Conservation (phyloP, 2,113 vertebrate genomes). For the Benitochromis conjunctus region DNA sequence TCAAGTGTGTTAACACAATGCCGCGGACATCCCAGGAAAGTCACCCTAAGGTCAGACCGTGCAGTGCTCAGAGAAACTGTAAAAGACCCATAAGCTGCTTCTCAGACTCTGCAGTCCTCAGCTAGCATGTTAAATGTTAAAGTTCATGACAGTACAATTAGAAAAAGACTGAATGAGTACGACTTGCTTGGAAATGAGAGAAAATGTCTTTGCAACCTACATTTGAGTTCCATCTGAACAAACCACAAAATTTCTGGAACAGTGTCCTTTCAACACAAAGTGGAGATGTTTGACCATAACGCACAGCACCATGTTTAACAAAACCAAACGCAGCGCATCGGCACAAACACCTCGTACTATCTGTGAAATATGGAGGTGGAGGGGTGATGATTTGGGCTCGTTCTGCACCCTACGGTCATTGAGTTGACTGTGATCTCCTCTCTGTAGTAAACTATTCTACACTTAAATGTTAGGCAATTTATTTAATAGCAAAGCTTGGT, state of each 20-base stretch:
- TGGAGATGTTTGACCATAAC: neutral
- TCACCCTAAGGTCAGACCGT: neutral
- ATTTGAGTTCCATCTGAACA: neutral
- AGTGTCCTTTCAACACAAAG: neutral
- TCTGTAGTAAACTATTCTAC: neutral
- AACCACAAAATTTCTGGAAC: neutral
- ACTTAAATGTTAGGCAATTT: neutral
- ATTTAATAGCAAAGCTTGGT: neutral
- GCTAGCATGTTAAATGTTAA: neutral
- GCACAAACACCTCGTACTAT: neutral
- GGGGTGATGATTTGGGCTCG: neutral
- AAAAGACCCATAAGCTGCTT: rapidly evolving
- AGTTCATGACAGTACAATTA: neutral
- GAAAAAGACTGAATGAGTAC: neutral
- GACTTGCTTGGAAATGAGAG: neutral
- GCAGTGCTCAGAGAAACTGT: neutral
- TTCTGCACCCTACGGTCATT: neutral
- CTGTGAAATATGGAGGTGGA: neutral
- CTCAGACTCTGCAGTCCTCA: neutral
- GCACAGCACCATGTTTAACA: neutral
- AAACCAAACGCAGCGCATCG: too few relatives aligned
- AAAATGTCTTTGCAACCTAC: neutral
- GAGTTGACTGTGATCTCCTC: neutral
- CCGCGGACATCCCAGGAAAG: neutral
- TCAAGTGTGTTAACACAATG: neutral